Base-by-base conservation (phyloP, 2,888 invertebrate species). In the Melikaiella ostensackeni region DNA sequence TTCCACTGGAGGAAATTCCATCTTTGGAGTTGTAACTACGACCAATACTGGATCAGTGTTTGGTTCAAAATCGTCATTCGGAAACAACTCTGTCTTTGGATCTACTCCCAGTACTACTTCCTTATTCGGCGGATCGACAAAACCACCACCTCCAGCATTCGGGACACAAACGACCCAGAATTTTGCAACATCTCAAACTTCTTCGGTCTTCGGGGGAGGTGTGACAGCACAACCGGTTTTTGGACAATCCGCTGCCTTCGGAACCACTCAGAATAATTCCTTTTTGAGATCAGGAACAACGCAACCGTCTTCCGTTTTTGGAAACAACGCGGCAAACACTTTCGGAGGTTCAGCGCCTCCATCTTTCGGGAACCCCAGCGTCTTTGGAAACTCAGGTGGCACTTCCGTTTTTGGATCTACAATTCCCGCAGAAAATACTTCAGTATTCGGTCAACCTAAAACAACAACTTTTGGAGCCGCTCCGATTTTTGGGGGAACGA, bases 61-160 rank as follows among this genome's bases (percentile, higher is more conserved):
- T 61, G 88, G 88, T 19, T 84, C 77, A 13, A 87, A 88, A 66
- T 84, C 91, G n/a, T 76, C 86, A 59, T 91, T 91, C 79, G 87
- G 88, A 30, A 74, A 24, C 66, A 77, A 78, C 50, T 77, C 87
- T 0, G 79, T 84, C 7, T 90, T 90, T 75, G 85, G 85, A 8
- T 77, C 76, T 11, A 70, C 85, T 42, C 46, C 87, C 13, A 74
- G 77, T 4, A 78, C 77, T 21, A 64, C 84, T 4, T 84, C 88
- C 1, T 80, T 89, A n/a, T 90, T 91, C 74, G 87, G 88, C 19
- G 83, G 81, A 35, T 77, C 79, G 11, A 79, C 77, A 7, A 83
- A 84, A 19, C 74, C 79, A n/a, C 74, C 83, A 7, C 75, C 84
- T n/a, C 27, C 82, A 21, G 81, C 84, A 1, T 89, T 89, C 75